Base-by-base conservation (phyloP, 1,140 invertebrate species). In the Lysiphlebus fabarum region DNA sequence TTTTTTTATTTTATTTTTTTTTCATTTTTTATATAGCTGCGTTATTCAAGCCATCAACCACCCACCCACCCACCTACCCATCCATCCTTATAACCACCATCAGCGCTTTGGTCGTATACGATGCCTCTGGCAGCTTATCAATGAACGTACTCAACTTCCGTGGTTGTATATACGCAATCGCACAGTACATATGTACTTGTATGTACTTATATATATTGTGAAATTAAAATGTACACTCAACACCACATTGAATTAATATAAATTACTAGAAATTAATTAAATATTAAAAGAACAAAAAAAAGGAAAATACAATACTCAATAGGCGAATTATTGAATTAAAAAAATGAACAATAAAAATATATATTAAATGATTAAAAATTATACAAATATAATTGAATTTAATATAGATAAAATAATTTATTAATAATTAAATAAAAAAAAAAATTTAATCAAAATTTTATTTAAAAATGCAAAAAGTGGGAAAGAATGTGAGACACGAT, bases 141-240 rank as follows among this genome's bases (percentile, higher is more conserved):
- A 64, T 64, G 62, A 64, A 64, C 62, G 62, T 64, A 64, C 62
- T 40, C 55, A 60, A 33, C 41, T 59, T 59, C 58, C 56, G 41
- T 17, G 17, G 17, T 17, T 17, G 17, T 17, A 17, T 17, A 17
- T 17, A 17, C 17, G 26, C 58, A 14, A 7, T 34, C 8, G 48
- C 17, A 17, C 1, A 1, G 17, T 17, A 17, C 3, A 3, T 17
- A 17, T 17, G 17, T 17, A 17, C 17, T 10, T 50, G 36, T 8
- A 12, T 9, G 48, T 10, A 40, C 7, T 7, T 10, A 40, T 40
- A 4, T 40, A 40, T 40, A 34, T 34, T 49, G 17, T 34, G 10
- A 14, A 47, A 47, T 47, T 47, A 26, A 7, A 26, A 47, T 47
- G 45, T 17, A 5, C 45, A 26, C 33, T 42, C 40, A 1, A 47